phyloP scores from a whole-genome alignment of 1,140 invertebrate species.

The Tetramorium alpestre region DNA sequence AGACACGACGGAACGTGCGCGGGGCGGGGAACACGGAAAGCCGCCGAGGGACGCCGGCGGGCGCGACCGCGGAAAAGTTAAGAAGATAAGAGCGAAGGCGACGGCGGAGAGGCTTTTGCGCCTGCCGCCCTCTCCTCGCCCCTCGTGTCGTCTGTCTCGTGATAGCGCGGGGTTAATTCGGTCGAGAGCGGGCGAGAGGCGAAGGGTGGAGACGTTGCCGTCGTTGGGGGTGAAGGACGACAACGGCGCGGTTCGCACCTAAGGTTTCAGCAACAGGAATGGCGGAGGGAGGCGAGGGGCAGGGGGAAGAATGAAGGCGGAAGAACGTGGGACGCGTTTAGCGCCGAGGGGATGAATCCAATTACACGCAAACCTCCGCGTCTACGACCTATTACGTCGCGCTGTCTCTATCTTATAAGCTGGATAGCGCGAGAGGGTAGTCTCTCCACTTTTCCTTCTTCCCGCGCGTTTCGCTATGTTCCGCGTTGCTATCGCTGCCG shows the following conservation, averaged over 20 bases:
- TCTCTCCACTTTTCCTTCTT: slow-evolving; percentile 26
- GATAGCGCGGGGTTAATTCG: slow-evolving; percentile 74
- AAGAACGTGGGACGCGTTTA: slow-evolving; percentile 61
- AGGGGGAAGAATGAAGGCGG: slow-evolving; percentile 42
- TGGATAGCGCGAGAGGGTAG: not conserved
- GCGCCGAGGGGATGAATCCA: slow-evolving; percentile 80
- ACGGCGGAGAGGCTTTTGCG: slow-evolving; percentile 51
- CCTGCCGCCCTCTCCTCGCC: not conserved
- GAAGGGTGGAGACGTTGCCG: slow-evolving; percentile 63
- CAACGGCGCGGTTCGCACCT: slow-evolving; percentile 51
- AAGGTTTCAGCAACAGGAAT: slow-evolving; percentile 40
- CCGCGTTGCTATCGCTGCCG: not conserved
- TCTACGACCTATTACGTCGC: slow-evolving; percentile 80
- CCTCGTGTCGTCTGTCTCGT: slow-evolving; percentile 68
- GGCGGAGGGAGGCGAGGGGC: slow-evolving; percentile 30
- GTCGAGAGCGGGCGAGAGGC: slow-evolving; percentile 74
- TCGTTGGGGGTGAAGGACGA: slow-evolving; percentile 34
- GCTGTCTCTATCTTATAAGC: slow-evolving; percentile 58
- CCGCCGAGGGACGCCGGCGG: slow-evolving; percentile 58
- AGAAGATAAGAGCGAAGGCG: slow-evolving; percentile 75
- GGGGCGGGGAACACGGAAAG: not conserved
- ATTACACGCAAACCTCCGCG: slow-evolving; percentile 82
- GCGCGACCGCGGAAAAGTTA: slow-evolving; percentile 76
- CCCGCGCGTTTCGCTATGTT: slow-evolving; percentile 15
- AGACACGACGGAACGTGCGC: slow-evolving; percentile 43